Base-by-base conservation (phyloP, 2,888 invertebrate genomes). In the Oasisia sp. region DNA sequence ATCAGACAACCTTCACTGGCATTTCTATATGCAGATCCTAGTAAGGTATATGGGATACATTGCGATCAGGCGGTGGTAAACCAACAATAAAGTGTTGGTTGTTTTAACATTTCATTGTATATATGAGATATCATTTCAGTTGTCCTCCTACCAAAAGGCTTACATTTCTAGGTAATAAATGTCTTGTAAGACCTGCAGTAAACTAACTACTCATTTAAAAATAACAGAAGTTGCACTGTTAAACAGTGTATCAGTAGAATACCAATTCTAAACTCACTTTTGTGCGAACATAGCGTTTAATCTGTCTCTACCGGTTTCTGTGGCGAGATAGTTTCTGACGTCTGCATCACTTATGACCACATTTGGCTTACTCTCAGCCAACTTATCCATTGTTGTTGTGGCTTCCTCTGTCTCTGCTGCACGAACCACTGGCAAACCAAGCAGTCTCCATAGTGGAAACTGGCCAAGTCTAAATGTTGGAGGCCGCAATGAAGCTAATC, bases 241-340 rank as follows among this genome's bases (percentile, higher is more conserved):
- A 90, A 90, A 90, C 19, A 32, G 7, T 19, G 7, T 90, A n/a
- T 14, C 8, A n/a, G 44, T 90, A 90, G 44, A 44, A 90, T 27
- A 90, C 44, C 7, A 90, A 4, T 7, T 90, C 32, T 90, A 19
- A n/a, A 90, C 38, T 90, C 44, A 91, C 91, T 50, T n/a, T 91
- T 91, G 44, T 32, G 91, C 45, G 56, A 44, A 91, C 91, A 91
- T 91, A 27, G 91, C 91, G 4, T 38, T 45, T 12, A 91, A 45
- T 91, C 91, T 91, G 56, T 91, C 91, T 91, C 91, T 44, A 14
- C 91, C 91, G n/a, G 91, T 91, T 56, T 91, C 45, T 14, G 19
- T 14, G 14, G 44, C 91, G 32, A 91, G 56, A 91, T 50, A 44
- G 44, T 45, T 91, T 45, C 56, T 44, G 14, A 91, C 56, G 32